Evolutionary conservation across 2,113 vertebrate species (phyloP).

Genomic region (Centrocercus urophasianus): DNA sequence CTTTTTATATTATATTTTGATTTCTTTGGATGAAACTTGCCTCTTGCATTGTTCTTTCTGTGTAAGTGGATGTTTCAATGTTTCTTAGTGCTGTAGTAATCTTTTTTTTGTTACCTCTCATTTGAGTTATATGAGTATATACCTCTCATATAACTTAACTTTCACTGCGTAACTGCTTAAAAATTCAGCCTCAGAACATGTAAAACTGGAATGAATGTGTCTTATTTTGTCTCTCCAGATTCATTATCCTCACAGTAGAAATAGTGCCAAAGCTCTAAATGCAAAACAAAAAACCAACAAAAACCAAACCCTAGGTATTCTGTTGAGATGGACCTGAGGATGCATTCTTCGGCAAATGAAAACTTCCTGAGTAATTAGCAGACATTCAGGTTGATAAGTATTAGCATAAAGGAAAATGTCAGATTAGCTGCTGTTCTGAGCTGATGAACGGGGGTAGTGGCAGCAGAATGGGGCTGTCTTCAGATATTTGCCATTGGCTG

Average conservation of each 20-base stretch:
- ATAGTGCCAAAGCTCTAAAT: not conserved
- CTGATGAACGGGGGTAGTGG: fast-evolving
- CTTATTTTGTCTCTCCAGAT: not conserved
- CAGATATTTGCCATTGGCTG: not conserved
- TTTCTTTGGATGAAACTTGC: not conserved
- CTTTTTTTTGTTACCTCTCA: fast-evolving
- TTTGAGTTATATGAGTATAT: no score
- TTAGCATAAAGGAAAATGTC: not conserved
- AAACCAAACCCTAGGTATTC: not conserved
- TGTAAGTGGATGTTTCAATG: fast-evolving
- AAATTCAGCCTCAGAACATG: not conserved
- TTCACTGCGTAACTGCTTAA: not conserved
- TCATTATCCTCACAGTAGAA: not conserved
- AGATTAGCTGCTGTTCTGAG: not conserved
- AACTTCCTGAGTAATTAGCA: not conserved
- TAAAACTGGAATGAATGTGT: not conserved
- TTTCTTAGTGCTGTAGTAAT: not conserved
- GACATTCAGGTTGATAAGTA: not conserved
- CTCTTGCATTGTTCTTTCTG: not conserved
- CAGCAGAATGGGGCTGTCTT: not conserved
- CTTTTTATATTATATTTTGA: not conserved
- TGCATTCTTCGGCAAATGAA: not conserved
- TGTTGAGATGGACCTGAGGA: not conserved
- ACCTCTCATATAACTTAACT: not conserved
- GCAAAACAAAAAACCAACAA: fast-evolving